Conservation (phyloP, 2,113 vertebrate genomes). For the Chlamydotis undulata region DNA sequence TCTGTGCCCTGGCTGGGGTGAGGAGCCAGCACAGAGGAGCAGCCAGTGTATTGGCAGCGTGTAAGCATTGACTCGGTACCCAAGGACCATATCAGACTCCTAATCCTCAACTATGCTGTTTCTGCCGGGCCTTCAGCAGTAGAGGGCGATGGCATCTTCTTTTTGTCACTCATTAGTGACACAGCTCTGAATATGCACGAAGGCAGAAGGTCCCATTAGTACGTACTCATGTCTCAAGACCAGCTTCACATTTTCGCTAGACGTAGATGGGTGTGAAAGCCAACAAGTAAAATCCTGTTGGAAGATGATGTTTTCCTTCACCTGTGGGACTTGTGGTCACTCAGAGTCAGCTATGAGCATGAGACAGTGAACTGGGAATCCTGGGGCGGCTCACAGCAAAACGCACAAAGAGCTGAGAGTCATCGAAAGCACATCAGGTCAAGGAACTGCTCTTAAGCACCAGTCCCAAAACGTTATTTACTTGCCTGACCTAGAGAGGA, state of each 20-base stretch:
- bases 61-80: background rate
- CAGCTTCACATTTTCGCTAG: background rate
- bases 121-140: background rate
- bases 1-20: background rate
- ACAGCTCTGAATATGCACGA: background rate
- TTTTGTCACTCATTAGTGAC: background rate
- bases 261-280: background rate
- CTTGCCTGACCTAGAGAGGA: background rate
- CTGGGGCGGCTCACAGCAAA: background rate
- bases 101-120: background rate
- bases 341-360: background rate
- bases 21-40: background rate
- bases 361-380: background rate
- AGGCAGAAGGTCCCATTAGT: background rate
- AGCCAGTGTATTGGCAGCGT: background rate
- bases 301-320: too few relatives aligned
- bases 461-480: background rate
- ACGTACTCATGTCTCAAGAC: background rate
- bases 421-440: background rate
- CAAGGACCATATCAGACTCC: background rate
- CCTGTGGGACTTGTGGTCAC: background rate
- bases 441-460: background rate
- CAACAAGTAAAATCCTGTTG: too few relatives aligned
- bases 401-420: background rate
- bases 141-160: background rate